Conservation (phyloP, 2,113 vertebrate genomes). For the Alligator sinensis region DNA sequence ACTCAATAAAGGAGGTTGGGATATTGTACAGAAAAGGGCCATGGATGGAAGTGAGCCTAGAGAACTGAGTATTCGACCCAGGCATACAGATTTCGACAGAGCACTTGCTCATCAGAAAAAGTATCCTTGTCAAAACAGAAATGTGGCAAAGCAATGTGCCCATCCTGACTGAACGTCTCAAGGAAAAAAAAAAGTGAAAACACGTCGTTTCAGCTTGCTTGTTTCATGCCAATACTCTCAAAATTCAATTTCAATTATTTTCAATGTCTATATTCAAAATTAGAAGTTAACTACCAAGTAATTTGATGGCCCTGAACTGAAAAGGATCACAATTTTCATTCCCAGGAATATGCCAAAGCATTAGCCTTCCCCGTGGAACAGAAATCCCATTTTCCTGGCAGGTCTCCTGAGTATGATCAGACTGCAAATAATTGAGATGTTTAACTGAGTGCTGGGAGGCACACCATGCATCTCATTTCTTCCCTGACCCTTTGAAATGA, state of each 20-base stretch:
- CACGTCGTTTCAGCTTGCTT: not conserved
- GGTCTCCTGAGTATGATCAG: not conserved
- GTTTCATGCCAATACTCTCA: not conserved
- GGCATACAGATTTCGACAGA: not conserved
- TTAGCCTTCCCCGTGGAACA: rapidly evolving
- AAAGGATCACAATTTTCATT: not conserved
- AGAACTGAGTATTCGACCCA: not conserved
- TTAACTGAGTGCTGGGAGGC: rapidly evolving
- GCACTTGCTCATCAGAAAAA: not conserved
- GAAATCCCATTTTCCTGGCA: not conserved
- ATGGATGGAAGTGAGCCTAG: too few species aligned
- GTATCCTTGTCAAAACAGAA: not conserved
- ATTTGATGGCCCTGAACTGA: not conserved
- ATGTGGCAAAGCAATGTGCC: not conserved
- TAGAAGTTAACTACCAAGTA: not conserved
- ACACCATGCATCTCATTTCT: rapidly evolving
- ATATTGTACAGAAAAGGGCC: not conserved
- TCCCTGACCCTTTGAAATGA: not conserved
- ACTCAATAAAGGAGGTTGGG: not conserved
- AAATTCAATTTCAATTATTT: not conserved
- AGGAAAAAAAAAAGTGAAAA: not conserved
- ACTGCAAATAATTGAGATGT: rapidly evolving
- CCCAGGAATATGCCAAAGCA: not conserved
- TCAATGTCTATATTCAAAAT: too few species aligned
- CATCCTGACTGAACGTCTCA: not conserved